These are phyloP conservation scores for Tetragonula carbonaria DNA, from an alignment of 2,888 invertebrate genomes.

Conservation along the genomic window DNA sequence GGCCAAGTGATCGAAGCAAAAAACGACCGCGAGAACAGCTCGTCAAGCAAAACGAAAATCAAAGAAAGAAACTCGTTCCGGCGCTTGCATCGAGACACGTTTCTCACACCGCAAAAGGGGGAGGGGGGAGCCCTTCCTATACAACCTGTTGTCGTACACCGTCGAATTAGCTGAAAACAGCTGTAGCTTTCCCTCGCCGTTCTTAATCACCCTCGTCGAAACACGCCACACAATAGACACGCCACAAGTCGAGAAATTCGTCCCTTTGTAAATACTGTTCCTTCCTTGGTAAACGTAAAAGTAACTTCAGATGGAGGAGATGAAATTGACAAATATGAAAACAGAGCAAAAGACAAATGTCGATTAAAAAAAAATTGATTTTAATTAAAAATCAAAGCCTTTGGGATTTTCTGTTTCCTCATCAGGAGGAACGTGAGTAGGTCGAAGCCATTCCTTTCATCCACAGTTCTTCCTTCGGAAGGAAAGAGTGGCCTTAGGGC, in stretches of 20 bases:
- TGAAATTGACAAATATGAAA: no score
- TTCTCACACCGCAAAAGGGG: not conserved
- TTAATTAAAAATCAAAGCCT: not conserved
- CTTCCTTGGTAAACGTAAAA: no score
- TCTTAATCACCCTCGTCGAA: conserved; percentile 6
- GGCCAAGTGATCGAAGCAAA: not conserved
- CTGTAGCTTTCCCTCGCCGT: conserved; percentile 2
- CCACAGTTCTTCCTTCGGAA: conserved; percentile 72
- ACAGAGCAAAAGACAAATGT: not conserved
- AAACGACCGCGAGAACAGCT: not conserved
- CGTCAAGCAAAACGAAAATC: conserved; percentile 8
- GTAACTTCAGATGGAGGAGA: no score
- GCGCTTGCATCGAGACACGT: conserved; percentile 12
- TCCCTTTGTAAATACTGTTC: not conserved
- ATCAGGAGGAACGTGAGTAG: not conserved
- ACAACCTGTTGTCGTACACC: conserved; percentile 2
- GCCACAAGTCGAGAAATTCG: not conserved
- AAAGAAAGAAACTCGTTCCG: conserved; percentile 17
- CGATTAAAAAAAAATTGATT: not conserved
- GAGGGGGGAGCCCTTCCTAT: not conserved
- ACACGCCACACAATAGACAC: not conserved
- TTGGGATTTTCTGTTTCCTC: not conserved
- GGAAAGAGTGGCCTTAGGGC: conserved; percentile 75
- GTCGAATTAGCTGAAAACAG: conserved; percentile 13
- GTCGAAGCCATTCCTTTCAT: conserved; percentile 64